phyloP scores from a whole-genome alignment of 1,140 invertebrate species.

The Akabosia matsudoensis region DNA sequence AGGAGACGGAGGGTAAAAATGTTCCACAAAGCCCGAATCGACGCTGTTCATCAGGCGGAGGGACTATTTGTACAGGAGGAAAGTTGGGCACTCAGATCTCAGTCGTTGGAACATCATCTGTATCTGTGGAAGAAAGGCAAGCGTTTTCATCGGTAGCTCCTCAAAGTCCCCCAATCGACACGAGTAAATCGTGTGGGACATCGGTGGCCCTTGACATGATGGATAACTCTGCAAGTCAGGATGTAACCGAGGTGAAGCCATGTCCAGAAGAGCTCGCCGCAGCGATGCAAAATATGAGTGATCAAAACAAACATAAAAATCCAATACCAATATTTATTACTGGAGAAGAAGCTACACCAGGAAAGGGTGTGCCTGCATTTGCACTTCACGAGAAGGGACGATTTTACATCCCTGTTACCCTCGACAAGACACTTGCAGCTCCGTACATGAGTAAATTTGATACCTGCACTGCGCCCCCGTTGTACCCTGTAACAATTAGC shows the following conservation, averaged over 20 bases:
- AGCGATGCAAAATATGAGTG: not conserved
- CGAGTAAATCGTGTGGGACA: not conserved
- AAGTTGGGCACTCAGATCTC: slow-evolving; percentile 2
- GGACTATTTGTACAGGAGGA: not conserved
- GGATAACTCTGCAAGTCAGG: not conserved
- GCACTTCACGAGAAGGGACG: slow-evolving; percentile 77
- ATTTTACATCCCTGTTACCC: slow-evolving; percentile 87
- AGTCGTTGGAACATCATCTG: not conserved
- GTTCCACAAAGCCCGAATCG: not conserved
- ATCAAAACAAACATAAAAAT: not conserved
- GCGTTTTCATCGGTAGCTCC: not conserved
- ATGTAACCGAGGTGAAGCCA: not conserved
- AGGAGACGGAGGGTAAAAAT: not conserved
- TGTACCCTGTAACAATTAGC: slow-evolving; percentile 87
- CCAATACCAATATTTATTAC: not conserved
- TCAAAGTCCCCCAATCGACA: not conserved
- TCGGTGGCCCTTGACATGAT: not conserved
- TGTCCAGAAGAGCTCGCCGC: not conserved
- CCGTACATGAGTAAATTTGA: slow-evolving; percentile 61
- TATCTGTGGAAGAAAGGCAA: not conserved
- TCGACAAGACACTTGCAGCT: slow-evolving; percentile 71
- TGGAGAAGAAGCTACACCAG: not conserved
- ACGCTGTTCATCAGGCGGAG: not conserved
- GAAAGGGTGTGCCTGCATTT: slow-evolving; percentile 67
- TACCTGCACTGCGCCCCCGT: slow-evolving; percentile 58